phyloP scores from a whole-genome alignment of 2,797 vertebrate genomes.

The Remorina albescens region DNA sequence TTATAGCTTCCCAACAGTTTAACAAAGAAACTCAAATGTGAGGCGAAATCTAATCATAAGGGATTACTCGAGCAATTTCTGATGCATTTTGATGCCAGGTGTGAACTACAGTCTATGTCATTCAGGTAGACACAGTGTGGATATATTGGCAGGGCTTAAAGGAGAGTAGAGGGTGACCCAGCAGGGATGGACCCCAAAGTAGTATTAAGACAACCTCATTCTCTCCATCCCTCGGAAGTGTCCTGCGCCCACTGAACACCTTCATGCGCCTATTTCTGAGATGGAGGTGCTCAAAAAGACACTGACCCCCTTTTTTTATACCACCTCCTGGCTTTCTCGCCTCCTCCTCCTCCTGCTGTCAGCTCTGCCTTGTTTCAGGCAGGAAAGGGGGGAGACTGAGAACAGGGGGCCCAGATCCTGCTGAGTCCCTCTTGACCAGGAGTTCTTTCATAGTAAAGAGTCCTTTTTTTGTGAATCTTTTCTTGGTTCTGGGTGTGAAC shows the following conservation, averaged over 20 bases:
- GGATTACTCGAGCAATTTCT: slow-evolving; percentile 37
- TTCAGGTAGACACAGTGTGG: slow-evolving; percentile 46
- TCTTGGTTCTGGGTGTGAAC: slow-evolving; percentile 58
- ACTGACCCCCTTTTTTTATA: slow-evolving; percentile 70
- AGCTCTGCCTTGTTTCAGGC: slow-evolving; percentile 70
- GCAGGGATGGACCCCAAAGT: slow-evolving; percentile 56
- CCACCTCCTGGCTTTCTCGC: slow-evolving; percentile 62
- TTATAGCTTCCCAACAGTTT: slow-evolving; percentile 36
- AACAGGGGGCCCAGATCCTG: slow-evolving; percentile 45
- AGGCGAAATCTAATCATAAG: slow-evolving; percentile 36
- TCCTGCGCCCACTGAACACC: slow-evolving; percentile 42
- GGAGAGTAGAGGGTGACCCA: slow-evolving; percentile 58
- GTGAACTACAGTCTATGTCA: slow-evolving; percentile 60
- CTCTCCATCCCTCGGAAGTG: slow-evolving; percentile 46
- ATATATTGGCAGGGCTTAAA: slow-evolving; percentile 56
- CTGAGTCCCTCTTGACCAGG: slow-evolving; percentile 53
- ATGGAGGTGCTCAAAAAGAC: slow-evolving; percentile 63
- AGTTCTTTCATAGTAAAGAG: slow-evolving; percentile 56
- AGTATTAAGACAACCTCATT: slow-evolving; percentile 51
- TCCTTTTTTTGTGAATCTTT: slow-evolving; percentile 38
- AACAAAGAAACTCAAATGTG: slow-evolving; percentile 26
- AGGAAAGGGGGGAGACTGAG: slow-evolving; percentile 59
- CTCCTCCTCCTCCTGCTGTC: slow-evolving; percentile 70
- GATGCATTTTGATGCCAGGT: slow-evolving; percentile 65
- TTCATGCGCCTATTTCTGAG: slow-evolving; percentile 41